Evolutionary conservation across 2,888 invertebrate species (phyloP).

Genomic region (Temnothorax rugatulus): DNA sequence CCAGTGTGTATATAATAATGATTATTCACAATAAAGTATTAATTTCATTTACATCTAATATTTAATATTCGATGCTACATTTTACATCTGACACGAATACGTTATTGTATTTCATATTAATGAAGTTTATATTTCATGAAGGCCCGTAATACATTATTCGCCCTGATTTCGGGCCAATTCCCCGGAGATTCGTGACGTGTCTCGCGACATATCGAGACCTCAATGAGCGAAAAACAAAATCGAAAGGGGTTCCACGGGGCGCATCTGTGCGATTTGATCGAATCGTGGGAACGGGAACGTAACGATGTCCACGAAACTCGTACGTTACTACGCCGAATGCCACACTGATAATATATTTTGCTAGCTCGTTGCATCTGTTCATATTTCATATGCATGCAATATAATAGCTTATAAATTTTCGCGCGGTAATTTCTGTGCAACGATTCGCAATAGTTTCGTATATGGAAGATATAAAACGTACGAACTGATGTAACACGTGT

Average conservation of each 20-base stretch:
- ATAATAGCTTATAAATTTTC: constrained; percentile 46
- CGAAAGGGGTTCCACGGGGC: constrained; percentile 64
- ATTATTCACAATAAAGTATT: neutral
- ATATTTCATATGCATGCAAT: constrained; percentile 23
- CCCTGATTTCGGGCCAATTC: constrained; percentile 66
- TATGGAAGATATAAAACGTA: neutral
- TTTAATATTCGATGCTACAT: neutral
- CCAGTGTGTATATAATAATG: neutral
- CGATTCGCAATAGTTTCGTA: neutral
- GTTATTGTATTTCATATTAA: neutral
- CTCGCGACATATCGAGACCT: constrained; percentile 54
- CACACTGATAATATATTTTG: constrained; percentile 30
- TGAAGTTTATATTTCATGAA: neutral
- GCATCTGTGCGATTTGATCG: constrained; percentile 69
- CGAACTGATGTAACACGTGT: neutral
- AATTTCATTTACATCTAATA: constrained; percentile 1
- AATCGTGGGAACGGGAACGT: constrained; percentile 76
- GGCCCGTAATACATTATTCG: constrained; percentile 58
- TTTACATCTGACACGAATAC: neutral
- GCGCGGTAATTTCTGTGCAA: constrained; percentile 5
- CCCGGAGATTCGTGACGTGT: constrained; percentile 60
- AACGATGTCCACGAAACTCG: constrained; percentile 4
- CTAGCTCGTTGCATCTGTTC: constrained; percentile 1
- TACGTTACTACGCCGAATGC: constrained; percentile 6
- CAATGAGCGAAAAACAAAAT: constrained; percentile 29